Evolutionary conservation across 2,888 invertebrate genomes (phyloP), one percentile per base, ranked within the genome.

Genomic region (Ethmia dodecea): DNA sequence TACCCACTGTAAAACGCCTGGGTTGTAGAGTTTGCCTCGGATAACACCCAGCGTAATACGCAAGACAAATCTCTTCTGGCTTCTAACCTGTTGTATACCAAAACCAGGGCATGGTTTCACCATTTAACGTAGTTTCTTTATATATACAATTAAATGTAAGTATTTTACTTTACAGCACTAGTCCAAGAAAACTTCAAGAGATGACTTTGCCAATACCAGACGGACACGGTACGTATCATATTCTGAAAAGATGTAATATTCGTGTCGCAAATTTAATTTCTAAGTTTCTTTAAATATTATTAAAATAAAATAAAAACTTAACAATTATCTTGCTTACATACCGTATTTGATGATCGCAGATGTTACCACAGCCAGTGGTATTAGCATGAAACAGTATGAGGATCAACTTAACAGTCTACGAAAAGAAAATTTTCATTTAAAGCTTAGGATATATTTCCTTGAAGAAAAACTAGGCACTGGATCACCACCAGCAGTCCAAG

Each of bases 351-450:
- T 22, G 22, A 22, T 22, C 43, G 5, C 52, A 80, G 84, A 86
- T 60, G 63, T 78, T 13, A 81, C 81, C 6, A 65, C 55, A 20
- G 73, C 74, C 8, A 88, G 89, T 53, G 92, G 92, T 5, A 88
- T 93, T 34, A 93, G 94, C 15, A 93, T 97, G 88, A 96, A 96
- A 59, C 96, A 97, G 52, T 93, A 94, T 61, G 96, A 97, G 66
- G 94, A 97, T 70, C 93, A 96, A 68, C 88, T 97, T 46, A 90
- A 91, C 33, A 88, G 89, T 29, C 78, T 97, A 43, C 91, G 93
- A 49, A 96, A 96, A 70, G 97, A 97, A 72, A 98, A 97, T 73
- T 98, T 97, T 64, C 93, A 95, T 75, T 84, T 98, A 12, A 97
- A 97, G 76, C 81, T 97, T 53, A 88, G 96, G 34, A 93, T 98